Percentiles rank a stretch among this genome's conserved stretches.
phyloP scores from a whole-genome alignment of 2,797 vertebrate genomes.

The Poeciliopsis paucimaculata region DNA sequence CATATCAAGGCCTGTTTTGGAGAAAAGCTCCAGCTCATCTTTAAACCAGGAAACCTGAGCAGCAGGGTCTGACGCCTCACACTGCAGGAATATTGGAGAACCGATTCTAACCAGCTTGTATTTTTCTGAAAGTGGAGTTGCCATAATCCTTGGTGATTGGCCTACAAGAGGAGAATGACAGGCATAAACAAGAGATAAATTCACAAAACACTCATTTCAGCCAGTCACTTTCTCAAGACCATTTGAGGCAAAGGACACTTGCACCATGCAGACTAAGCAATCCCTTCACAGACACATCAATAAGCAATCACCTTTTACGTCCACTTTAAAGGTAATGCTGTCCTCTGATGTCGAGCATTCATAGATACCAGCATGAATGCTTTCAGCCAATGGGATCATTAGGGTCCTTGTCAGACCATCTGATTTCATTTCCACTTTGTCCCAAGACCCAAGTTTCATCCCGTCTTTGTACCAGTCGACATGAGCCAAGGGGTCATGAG shows the following conservation, averaged over 20 bases:
- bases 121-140: constrained; percentile 74
- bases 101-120: constrained; percentile 70
- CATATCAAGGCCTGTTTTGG: constrained; percentile 79
- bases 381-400: constrained; percentile 77
- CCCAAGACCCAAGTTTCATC: constrained; percentile 72
- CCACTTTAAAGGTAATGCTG: constrained; percentile 84
- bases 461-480: constrained; percentile 90
- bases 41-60: constrained; percentile 80
- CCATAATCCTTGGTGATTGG: constrained; percentile 73
- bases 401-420: constrained; percentile 82
- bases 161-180: constrained; percentile 68
- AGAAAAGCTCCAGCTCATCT: constrained; percentile 75
- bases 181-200: constrained; percentile 44
- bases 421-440: constrained; percentile 80
- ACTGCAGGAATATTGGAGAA: constrained; percentile 78
- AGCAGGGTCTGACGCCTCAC: constrained; percentile 76
- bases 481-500: constrained; percentile 69
- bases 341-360: constrained; percentile 80
- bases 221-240: constrained; percentile 26
- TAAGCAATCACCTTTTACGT: constrained; percentile 88
- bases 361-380: constrained; percentile 84
- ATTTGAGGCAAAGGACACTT: constrained; percentile 18
- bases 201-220: constrained; percentile 32
- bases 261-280: constrained; percentile 20
- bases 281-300: constrained; percentile 4